Evolutionary conservation across 2,888 invertebrate species (phyloP), one percentile per base, ranked within the genome.

Genomic region (Polietes domitor): DNA sequence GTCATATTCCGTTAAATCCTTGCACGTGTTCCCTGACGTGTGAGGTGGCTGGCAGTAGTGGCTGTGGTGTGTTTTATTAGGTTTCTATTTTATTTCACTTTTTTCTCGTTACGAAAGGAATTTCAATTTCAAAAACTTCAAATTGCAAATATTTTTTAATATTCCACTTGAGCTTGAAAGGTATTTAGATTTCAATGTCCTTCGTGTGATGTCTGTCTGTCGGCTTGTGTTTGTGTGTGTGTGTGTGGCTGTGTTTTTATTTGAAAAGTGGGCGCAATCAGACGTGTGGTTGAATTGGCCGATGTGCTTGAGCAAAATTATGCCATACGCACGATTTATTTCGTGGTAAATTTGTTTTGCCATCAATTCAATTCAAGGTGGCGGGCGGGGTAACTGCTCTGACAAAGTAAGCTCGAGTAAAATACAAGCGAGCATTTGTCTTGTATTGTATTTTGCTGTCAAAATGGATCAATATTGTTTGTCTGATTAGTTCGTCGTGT

Each of bases 1-100:
- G 43, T 73, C 26, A 61, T 43, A 43, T 58, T 41, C 37, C 37
- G 32, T 43, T 84, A 84, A 84, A 84, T 78, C 84, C 81, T 70
- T 84, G 81, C 84, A 84, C 84, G 84, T 84, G 84, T 84, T 85
- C 50, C 76, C 75, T 85, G 83, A 61, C 79, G 73, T 76, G 73
- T 77, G 76, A 68, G 65, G 15, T 37, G 65, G 65, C 19, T n/a
- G n/a, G n/a, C n/a, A n/a, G 41, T 32, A 9, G 63, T 41, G 19
- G 32, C n/a, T 6, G 19, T 37, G n/a, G 21, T 68, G 43, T 24
- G 43, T 68, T 68, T 68, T 68, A 68, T 68, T 68, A 43, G 68
- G 68, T 68, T 43, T 55, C 41, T 41, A 21, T 37, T 21, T 68
- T 41, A 4, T 61, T 61, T 26, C 21, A 12, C 21, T 9, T 55